These are phyloP conservation scores for Thomomys bottae DNA, from an alignment of 2,113 vertebrate genomes.

Conservation along the genomic window DNA sequence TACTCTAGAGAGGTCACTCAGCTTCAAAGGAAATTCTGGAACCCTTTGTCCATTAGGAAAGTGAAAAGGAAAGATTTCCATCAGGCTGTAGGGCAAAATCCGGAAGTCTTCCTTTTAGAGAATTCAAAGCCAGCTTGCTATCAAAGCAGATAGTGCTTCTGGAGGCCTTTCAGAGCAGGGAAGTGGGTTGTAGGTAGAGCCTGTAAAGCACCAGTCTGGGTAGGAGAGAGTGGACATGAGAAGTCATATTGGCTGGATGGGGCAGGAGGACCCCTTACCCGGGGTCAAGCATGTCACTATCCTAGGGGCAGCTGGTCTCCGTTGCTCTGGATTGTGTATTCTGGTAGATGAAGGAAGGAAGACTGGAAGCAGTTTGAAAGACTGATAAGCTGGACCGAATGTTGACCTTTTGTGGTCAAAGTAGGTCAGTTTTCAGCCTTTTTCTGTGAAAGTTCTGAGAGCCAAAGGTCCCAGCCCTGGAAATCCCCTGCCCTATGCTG, in stretches of 20 bases:
- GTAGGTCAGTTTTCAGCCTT: neutral
- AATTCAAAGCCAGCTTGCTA: neutral
- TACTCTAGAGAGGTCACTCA: neutral
- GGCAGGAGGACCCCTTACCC: neutral
- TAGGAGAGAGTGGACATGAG: neutral
- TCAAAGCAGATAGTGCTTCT: neutral
- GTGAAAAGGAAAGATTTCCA: neutral
- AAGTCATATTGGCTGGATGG: neutral
- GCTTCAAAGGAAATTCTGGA: neutral
- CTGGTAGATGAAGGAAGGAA: neutral
- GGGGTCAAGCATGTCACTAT: neutral
- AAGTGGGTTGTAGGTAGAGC: neutral
- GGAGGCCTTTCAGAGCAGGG: neutral
- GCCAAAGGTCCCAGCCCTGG: slow-evolving; percentile 51
- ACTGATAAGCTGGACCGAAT: neutral
- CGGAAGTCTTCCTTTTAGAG: too few relatives aligned
- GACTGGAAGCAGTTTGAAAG: neutral
- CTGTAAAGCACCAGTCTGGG: neutral
- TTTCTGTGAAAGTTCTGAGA: slow-evolving; percentile 21
- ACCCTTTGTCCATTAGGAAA: neutral
- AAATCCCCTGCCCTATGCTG: slow-evolving; percentile 20
- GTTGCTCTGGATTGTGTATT: neutral
- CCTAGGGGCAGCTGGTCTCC: neutral
- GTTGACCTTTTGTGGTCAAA: slow-evolving; percentile 36
- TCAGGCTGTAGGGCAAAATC: neutral